Base-by-base conservation (phyloP, 1,140 invertebrate species). In the Thaumetopoea pityocampa region DNA sequence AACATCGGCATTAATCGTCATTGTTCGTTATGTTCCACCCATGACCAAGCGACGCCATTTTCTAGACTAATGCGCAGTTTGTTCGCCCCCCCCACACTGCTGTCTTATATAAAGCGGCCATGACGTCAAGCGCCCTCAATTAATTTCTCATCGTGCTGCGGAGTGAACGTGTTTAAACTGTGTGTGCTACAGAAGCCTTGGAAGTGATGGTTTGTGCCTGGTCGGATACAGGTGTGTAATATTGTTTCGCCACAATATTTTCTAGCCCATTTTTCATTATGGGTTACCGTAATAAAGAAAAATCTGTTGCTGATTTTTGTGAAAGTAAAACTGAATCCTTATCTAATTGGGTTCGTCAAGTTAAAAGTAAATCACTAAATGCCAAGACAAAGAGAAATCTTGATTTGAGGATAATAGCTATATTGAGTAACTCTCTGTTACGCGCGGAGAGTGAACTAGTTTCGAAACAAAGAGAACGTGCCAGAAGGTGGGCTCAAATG, bases 381-480 rank as follows among this genome's bases (percentile, higher is more conserved):
- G 80, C 69, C 43, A 81, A 74, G 67, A 73, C 71, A 68, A 80
- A 73, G 73, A 80, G 71, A 77, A 81, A 78, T 36, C 77, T 71
- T 60, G 76, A 84, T 47, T 60, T 78, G 38, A 66, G 80, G 52
- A 60, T 84, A 59, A 84, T 81, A 64, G 80, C 80, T 51, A 74
- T 84, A 55, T 74, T 84, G 66, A 78, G 70, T 49, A 67, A 74
- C 52, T 84, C 80, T 27, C 55, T 80, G 36, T 61, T 42, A 37
- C 71, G 73, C 9, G 80, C 80, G 16, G 74, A 84, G 50, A 74
- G 37, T 47, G 77, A 81, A 45, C 67, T 84, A 8, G 20, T 84
- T 55, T 53, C 58, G 56, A 84, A 84, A 77, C 80, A 84, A 81
- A 69, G 80, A 68, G 80, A 84, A 72, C 80, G 80, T 64, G 80